phyloP scores from a whole-genome alignment of 2,113 vertebrate genomes.

The Catharus minimus region DNA sequence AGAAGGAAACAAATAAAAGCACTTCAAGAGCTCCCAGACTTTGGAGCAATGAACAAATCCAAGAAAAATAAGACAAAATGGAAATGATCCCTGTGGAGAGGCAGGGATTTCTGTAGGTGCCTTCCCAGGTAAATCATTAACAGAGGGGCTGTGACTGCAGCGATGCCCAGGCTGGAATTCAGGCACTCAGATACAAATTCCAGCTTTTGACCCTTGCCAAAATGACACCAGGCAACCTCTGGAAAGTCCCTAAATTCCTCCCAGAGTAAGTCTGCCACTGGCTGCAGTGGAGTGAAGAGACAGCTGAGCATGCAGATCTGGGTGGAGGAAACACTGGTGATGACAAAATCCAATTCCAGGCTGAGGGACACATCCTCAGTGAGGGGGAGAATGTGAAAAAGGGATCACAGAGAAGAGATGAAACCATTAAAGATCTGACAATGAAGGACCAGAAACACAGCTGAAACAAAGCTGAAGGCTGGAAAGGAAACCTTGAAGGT shows the following conservation, averaged over 20 bases:
- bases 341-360: not conserved
- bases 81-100: not conserved
- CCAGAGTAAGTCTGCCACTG: not conserved
- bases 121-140: not conserved
- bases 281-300: not conserved
- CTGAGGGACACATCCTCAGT: not conserved
- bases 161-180: not conserved
- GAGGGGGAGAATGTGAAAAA: not conserved
- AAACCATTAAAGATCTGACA: not conserved
- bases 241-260: not conserved
- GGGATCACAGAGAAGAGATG: not conserved
- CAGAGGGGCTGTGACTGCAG: not conserved
- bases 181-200: not conserved
- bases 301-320: fast-evolving
- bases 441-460: not conserved
- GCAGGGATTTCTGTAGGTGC: not conserved
- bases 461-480: not conserved
- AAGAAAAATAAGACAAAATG: not conserved
- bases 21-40: conserved; percentile 7
- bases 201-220: not conserved
- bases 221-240: not conserved
- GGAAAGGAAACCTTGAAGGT: not conserved
- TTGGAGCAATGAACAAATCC: not conserved
- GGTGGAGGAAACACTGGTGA: not conserved
- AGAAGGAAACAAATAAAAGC: conserved; percentile 25